Evolutionary conservation across 2,888 invertebrate species (phyloP), one percentile per base, ranked within the genome.

Genomic region (Drosophila conformis): DNA sequence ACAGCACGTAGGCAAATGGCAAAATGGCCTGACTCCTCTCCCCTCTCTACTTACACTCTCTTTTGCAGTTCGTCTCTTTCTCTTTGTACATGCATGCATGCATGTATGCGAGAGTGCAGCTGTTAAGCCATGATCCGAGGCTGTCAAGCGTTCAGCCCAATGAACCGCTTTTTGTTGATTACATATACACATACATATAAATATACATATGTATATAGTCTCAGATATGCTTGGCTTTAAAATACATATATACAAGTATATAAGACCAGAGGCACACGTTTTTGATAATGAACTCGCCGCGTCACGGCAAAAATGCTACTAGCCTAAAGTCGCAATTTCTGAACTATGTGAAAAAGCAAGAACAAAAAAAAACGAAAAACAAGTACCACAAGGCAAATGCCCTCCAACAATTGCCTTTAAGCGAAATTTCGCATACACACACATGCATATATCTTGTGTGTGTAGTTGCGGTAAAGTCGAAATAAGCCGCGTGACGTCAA

Each of bases 281-380:
- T 71, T 76, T 87, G 87, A 82, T 82, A 87, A 82, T 87, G 82
- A 78, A 81, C 65, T 53, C 38, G 33, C 25, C 25, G 21, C 64
- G 71, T 75, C 84, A 63, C 57, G 65, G 59, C 53, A 73, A 76
- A 70, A 70, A 67, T 73, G 80, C 72, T 59, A 68, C 67, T 65
- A 80, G 80, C 68, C 75, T 86, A 85, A 88, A 85, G 85, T 73
- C 85, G 85, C 89, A 87, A 84, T 85, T 89, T 89, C 85, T 84
- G 70, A 76, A 77, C 74, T 73, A 76, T 62, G 73, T 49, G 62
- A 80, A 78, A 80, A 64, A 69, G 33, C 76, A 66, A 72, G n/a
- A 80, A 53, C 71, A 76, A 67, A 31, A 38, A 56, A 15, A 42
- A 73, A 35, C 27, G 67, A 81, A 42, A 49, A 73, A 73, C 59